phyloP scores from a whole-genome alignment of 1,140 invertebrate genomes.

The Tribolium castaneum region DNA sequence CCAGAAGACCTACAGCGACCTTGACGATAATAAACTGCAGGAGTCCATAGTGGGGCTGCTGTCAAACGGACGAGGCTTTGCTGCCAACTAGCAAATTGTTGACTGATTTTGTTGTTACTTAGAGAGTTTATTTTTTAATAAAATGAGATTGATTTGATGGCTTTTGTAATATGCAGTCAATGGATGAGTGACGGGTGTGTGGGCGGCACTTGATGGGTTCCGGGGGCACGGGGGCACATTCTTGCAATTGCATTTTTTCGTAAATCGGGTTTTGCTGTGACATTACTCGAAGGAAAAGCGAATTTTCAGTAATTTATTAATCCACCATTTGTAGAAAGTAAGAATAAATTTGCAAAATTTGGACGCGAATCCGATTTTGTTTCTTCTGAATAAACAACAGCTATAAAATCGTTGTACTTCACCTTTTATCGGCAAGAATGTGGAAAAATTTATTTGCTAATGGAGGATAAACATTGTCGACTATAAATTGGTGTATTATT shows the following conservation, averaged over 20 bases:
- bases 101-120: neutral
- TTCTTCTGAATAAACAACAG: no score
- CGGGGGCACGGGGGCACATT: neutral
- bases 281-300: neutral
- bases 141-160: neutral
- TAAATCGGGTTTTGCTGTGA: neutral
- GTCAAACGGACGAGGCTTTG: neutral
- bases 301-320: neutral
- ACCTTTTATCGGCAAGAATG: neutral
- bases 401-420: neutral
- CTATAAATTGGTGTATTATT: neutral
- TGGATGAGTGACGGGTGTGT: neutral
- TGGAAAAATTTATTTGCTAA: neutral
- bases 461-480: neutral
- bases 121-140: neutral
- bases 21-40: neutral
- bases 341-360: neutral
- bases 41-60: neutral
- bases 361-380: no score
- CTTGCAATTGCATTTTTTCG: neutral
- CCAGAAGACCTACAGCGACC: neutral
- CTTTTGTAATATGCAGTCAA: neutral
- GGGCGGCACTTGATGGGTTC: neutral
- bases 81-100: neutral
- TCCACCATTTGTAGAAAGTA: neutral